Evolutionary conservation across 2,797 vertebrate species (phyloP).

Genomic region (Toxotes lorentzi): DNA sequence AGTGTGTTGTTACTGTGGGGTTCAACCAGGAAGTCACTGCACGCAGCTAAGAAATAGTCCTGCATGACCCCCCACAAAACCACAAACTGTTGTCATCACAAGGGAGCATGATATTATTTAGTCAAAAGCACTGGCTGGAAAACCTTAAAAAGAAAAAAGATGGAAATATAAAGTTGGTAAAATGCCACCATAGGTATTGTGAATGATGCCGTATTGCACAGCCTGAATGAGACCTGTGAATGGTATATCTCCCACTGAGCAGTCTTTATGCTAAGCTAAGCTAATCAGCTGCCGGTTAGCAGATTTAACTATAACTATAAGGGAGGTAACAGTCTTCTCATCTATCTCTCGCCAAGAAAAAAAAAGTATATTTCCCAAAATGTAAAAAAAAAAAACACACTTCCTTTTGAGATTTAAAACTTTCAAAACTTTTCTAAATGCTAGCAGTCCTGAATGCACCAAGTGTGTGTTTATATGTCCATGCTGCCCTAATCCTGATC

Average conservation of each 20-base stretch:
- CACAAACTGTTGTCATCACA: background rate
- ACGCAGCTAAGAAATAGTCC: background rate
- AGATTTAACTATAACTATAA: background rate
- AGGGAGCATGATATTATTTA: background rate
- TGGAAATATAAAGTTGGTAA: background rate
- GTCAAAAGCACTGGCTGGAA: background rate
- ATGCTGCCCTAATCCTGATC: background rate
- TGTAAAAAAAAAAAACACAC: background rate
- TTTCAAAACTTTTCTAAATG: background rate
- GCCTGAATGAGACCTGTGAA: background rate
- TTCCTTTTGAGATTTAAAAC: slow-evolving; percentile 1
- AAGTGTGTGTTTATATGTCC: slow-evolving; percentile 4
- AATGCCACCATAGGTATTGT: background rate
- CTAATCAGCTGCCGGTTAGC: background rate
- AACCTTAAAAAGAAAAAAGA: too few relatives aligned
- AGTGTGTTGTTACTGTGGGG: too few relatives aligned
- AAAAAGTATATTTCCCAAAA: background rate
- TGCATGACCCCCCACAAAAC: background rate
- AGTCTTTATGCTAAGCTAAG: too few relatives aligned
- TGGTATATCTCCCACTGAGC: background rate
- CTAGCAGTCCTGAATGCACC: background rate
- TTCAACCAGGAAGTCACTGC: background rate
- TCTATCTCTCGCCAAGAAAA: background rate
- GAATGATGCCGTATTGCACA: background rate
- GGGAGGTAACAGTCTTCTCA: too few relatives aligned